Evolutionary conservation across 2,888 invertebrate genomes (phyloP), one percentile per base, ranked within the genome.

Genomic region (Autographa gamma): DNA sequence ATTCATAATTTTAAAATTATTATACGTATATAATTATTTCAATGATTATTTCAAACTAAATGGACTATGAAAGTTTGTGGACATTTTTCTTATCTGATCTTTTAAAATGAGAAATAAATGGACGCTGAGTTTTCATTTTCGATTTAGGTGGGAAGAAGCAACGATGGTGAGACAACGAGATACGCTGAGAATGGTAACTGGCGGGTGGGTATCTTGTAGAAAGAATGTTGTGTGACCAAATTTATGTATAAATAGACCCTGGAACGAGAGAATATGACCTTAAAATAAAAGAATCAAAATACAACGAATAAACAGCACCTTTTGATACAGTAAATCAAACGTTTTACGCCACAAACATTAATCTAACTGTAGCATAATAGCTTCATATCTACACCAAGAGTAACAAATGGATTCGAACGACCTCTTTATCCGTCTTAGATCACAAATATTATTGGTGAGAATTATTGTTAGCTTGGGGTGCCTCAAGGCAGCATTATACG

Each of bases 101-200:
- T 88, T 86, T 88, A 88, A 86, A 91, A 85, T 89, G 86, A 93
- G 91, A 93, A 92, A 88, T 89, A 88, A 92, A 93, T 93, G 91
- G 88, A 91, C 89, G 91, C 90, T 95, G 93, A 93, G 93, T 93
- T 95, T 95, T 95, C 93, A 93, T 95, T 95, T 95, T 94, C 93
- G 89, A 95, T 95, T 91, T 95, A 95, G 95, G 95, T 95, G 87
- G 94, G 91, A 92, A 93, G 93, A 92, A 83, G 86, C 92, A 89
- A 87, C 89, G 93, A 94, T 86, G 92, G 91, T 87, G 94, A 93
- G 71, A 79, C 90, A 79, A 76, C 93, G 83, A 91, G 92, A 90
- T 88, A 90, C 82, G 93, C 89, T 86, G 95, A 93, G 86, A 89
- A 88, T 93, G 94, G 95, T 90, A 92, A 92, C 90, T 95, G 95